Conservation (phyloP, 2,888 invertebrate species). For the Pherbina coryleti region DNA sequence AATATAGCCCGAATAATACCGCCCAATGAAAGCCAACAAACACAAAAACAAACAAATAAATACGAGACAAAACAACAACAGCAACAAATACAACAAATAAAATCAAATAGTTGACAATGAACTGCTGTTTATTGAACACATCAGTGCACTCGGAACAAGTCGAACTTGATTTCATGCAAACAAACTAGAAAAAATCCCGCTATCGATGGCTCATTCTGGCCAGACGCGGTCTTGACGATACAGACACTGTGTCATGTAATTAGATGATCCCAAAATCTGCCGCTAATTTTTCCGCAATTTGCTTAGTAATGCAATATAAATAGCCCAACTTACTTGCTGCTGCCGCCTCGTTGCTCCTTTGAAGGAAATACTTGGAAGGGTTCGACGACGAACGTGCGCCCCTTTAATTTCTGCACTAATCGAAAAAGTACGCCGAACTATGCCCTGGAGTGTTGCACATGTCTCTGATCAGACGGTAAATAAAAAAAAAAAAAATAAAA, state of each 20-base stretch:
- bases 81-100: slow-evolving; percentile 20
- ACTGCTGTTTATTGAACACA: slow-evolving; percentile 13
- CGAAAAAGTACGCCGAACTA: slow-evolving; percentile 20
- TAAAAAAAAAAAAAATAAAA: slow-evolving; percentile 27
- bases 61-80: slow-evolving; percentile 5
- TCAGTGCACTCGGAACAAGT: slow-evolving; percentile 2
- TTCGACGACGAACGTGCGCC: neutral
- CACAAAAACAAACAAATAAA: slow-evolving; percentile 23
- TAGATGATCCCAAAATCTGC: slow-evolving; percentile 70
- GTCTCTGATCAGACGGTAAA: slow-evolving; percentile 55
- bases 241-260: slow-evolving; percentile 54
- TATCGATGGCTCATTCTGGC: neutral
- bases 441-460: slow-evolving; percentile 64
- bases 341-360: slow-evolving; percentile 16
- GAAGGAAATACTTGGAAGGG: neutral
- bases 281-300: slow-evolving; percentile 72
- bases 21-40: neutral
- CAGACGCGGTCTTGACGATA: neutral
- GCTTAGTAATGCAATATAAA: slow-evolving; percentile 70
- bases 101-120: slow-evolving; percentile 30
- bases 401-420: slow-evolving; percentile 19
- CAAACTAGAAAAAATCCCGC: neutral
- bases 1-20: slow-evolving; percentile 26
- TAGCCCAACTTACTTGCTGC: slow-evolving; percentile 42
- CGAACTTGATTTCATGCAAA: neutral